Evolutionary conservation across 2,113 vertebrate species (phyloP), one percentile per base, ranked within the genome.

Genomic region (Micronycteris hirsuta): DNA sequence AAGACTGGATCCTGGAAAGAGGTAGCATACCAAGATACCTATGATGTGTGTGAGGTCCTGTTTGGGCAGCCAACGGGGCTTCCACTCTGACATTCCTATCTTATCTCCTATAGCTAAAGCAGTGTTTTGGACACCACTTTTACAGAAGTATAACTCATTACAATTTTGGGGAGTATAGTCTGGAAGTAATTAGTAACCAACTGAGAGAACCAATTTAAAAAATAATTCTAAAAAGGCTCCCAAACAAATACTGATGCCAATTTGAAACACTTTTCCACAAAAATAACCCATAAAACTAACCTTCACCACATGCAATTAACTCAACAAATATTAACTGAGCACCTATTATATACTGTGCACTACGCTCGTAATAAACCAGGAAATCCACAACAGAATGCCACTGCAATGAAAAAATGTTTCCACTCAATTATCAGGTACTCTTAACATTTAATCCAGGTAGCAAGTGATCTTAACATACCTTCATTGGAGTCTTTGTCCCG

Each of bases 401-500:
- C 7, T 74, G 15, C 22, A 89, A 36, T 38, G 28, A 73, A 85
- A 93, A 36, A 87, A 49, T 13, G 13, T 70, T 93, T 92, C 82
- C 45, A 85, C 67, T 90, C 61, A 82, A 89, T 56, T 63, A 56
- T n/a, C 58, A 49, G 76, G 47, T 20, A 84, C 3, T 45, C 17
- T 38, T 74, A 84, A 89, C 43, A 85, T 28, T 58, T 31, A 81
- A 9, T 16, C 20, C 76, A 28, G 5, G 7, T 22, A 31, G 24
- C 56, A 41, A 80, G 67, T 24, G 4, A 91, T 67, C 65, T 41
- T 52, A 41, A 86, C 70, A 67, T 95, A 98, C 98, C 98, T 0
- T 98, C 98, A 49, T 86, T 96, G 91, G 92, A 96, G 91, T 97
- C 97, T 85, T 95, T 97, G 80, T 65, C 94, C 61, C 95, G 98